phyloP scores from a whole-genome alignment of 1,140 invertebrate genomes.

The Apis mellifera region DNA sequence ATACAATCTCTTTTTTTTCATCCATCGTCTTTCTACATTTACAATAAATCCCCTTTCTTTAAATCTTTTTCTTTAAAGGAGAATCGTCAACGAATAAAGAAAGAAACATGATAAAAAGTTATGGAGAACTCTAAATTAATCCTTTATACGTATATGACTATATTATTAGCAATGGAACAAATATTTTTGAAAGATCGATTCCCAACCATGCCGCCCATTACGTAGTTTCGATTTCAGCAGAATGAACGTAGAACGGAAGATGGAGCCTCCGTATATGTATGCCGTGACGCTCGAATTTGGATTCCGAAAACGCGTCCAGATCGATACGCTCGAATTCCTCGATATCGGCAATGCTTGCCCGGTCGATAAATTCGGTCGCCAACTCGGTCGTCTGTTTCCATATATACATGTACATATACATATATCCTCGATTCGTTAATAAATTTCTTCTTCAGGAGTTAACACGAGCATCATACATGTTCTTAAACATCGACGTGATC shows the following conservation, averaged over 20 bases:
- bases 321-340: conserved; percentile 13
- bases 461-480: neutral
- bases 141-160: too few relatives aligned
- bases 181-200: conserved; percentile 70
- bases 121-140: too few relatives aligned
- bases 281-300: conserved; percentile 37
- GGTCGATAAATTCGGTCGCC: neutral
- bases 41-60: too few relatives aligned
- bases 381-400: neutral
- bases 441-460: neutral
- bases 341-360: neutral
- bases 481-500: too few relatives aligned
- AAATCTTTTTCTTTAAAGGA: too few relatives aligned
- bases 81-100: too few relatives aligned
- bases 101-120: too few relatives aligned
- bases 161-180: conserved; percentile 41
- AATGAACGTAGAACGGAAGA: conserved; percentile 58
- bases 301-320: conserved; percentile 38
- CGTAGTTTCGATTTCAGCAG: conserved; percentile 61
- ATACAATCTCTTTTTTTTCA: too few relatives aligned
- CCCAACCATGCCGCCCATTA: conserved; percentile 56
- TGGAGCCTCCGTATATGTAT: conserved; percentile 63
- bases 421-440: neutral
- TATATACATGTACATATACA: too few relatives aligned
- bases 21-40: too few relatives aligned